Evolutionary conservation across 2,888 invertebrate genomes (phyloP), one percentile per base, ranked within the genome.

Genomic region (Mimumesa dahlbomi): DNA sequence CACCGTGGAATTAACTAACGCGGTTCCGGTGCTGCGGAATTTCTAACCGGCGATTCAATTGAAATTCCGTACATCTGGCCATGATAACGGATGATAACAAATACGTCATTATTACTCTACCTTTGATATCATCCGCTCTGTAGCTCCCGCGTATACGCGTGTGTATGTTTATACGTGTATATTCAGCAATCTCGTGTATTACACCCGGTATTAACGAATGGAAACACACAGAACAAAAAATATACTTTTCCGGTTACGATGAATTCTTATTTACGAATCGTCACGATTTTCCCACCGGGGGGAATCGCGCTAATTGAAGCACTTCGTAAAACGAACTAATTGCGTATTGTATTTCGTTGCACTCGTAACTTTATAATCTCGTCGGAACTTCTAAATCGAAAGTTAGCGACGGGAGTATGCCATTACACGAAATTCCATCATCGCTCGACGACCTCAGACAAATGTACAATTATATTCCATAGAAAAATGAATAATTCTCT

Each of bases 81-180:
- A 18, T 68, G 63, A 71, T 71, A 71, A 63, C 53, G 53, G 49
- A 31, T 49, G 71, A 68, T 68, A 71, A 71, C 71, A 71, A 71
- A 71, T 62, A 58, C 53, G 62, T 34, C 62, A 58, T 71, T 71
- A 71, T 71, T 71, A 53, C 62, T 34, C 67, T 38, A 56, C 56
- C 70, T 70, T 67, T 70, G 67, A 67, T 61, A 56, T 34, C 50
- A 40, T 56, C 31, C 13, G 62, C 68, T 63, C 62, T 63, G 71
- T 58, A 40, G 38, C n/a, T n/a, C n/a, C n/a, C n/a, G 29, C 36
- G n/a, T n/a, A n/a, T n/a, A n/a, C n/a, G n/a, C n/a, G n/a, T n/a
- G n/a, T n/a, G n/a, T n/a, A n/a, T n/a, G n/a, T n/a, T n/a, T n/a
- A n/a, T n/a, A n/a, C n/a, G n/a, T n/a, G n/a, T n/a, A n/a, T n/a